Evolutionary conservation across 1,140 invertebrate species (phyloP).

Genomic region (Microplitis mediator): DNA sequence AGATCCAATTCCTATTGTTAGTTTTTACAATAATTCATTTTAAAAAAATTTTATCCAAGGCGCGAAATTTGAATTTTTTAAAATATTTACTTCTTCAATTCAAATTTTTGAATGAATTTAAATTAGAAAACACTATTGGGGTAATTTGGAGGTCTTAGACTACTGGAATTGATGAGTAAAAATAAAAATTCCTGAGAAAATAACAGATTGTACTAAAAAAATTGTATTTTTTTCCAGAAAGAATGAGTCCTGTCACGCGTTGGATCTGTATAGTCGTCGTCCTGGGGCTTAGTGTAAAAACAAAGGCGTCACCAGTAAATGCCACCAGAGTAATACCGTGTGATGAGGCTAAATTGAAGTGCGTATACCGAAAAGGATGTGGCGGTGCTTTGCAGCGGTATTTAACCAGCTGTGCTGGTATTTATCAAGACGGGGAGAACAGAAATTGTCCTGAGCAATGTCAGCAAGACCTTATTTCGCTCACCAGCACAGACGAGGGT

Average conservation of each 20-base stretch:
- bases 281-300: slow-evolving; percentile 38
- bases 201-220: not conserved
- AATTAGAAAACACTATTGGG: no score
- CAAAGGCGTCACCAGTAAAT: slow-evolving; percentile 33
- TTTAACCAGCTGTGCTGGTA: slow-evolving; percentile 71
- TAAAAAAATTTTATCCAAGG: no score
- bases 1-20: not conserved
- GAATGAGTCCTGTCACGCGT: slow-evolving; percentile 45
- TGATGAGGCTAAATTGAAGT: slow-evolving; percentile 72
- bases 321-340: slow-evolving; percentile 60
- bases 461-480: slow-evolving; percentile 75
- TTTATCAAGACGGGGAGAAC: slow-evolving; percentile 64
- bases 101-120: no score
- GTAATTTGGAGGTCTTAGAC: no score
- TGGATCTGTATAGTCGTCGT: slow-evolving; percentile 39
- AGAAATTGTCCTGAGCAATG: slow-evolving; percentile 72
- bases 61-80: no score
- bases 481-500: slow-evolving; percentile 79
- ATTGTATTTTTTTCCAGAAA: slow-evolving; percentile 19
- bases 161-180: not conserved
- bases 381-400: slow-evolving; percentile 76
- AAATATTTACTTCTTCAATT: no score
- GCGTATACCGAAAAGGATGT: slow-evolving; percentile 76
- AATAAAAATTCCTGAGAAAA: no score
- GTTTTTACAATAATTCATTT: no score